phyloP scores from a whole-genome alignment of 2,113 vertebrate species.

The Todiramphus chloris region DNA sequence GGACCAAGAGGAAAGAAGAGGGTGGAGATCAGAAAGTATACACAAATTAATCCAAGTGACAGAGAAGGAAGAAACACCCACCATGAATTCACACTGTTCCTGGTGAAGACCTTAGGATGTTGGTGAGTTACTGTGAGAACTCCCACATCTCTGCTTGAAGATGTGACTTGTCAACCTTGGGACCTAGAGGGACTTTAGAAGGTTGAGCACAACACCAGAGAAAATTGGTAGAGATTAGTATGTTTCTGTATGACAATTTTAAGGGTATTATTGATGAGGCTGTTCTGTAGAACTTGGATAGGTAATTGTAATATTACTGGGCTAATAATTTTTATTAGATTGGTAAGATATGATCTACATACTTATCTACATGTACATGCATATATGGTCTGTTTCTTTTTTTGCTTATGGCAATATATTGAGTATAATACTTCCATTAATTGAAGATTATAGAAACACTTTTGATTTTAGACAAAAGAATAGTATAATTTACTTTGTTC shows the following conservation, averaged over 20 bases:
- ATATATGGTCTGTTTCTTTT: background rate
- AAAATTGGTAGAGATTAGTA: background rate
- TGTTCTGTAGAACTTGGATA: background rate
- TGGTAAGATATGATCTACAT: background rate
- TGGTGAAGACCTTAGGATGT: background rate
- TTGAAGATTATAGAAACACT: background rate
- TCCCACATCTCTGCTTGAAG: background rate
- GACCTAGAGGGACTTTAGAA: background rate
- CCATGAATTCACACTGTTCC: background rate
- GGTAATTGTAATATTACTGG: background rate
- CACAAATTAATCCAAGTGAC: background rate
- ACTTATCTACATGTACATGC: background rate
- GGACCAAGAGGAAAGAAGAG: background rate
- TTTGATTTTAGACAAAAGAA: background rate
- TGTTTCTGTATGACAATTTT: background rate
- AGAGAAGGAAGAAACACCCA: background rate
- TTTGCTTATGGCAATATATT: background rate
- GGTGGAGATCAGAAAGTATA: background rate
- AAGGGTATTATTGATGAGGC: background rate
- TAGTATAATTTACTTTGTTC: background rate
- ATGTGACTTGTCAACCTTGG: background rate
- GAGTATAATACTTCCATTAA: background rate
- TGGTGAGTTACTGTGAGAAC: background rate
- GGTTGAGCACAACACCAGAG: background rate
- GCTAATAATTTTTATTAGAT: background rate